Percentiles rank a stretch among this genome's conserved stretches.
Conservation (phyloP, 1,140 invertebrate genomes). For the Aphis craccivora region DNA sequence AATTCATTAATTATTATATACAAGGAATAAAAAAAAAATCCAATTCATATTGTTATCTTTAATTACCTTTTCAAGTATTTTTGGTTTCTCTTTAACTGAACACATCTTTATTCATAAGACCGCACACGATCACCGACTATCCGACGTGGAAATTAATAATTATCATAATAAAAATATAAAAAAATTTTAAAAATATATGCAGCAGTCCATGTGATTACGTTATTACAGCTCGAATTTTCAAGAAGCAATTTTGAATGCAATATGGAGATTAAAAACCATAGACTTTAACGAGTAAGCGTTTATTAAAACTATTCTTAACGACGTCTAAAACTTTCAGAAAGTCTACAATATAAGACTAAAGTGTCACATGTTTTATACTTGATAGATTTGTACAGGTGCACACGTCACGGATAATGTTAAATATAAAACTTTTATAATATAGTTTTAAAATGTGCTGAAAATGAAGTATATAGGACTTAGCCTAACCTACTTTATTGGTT, state of each 20-base stretch:
- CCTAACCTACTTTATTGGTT: not conserved
- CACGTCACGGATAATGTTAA: slow-evolving; percentile 20
- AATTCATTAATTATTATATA: slow-evolving; percentile 15
- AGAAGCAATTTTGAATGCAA: slow-evolving; percentile 32
- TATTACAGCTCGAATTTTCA: slow-evolving; percentile 16
- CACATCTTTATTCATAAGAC: slow-evolving; percentile 6
- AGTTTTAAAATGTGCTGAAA: slow-evolving; percentile 22
- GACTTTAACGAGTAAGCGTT: slow-evolving; percentile 52
- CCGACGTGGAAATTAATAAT: not conserved
- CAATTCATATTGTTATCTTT: not conserved
- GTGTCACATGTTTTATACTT: slow-evolving; percentile 47
- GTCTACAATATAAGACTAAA: slow-evolving; percentile 47
- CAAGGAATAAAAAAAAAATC: not conserved
- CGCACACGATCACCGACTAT: slow-evolving; percentile 9
- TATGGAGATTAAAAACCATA: slow-evolving; percentile 51
- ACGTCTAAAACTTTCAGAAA: slow-evolving; percentile 43
- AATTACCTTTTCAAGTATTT: slow-evolving; percentile 4
- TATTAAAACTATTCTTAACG: slow-evolving; percentile 56
- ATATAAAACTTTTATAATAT: slow-evolving; percentile 46
- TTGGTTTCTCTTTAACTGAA: not conserved
- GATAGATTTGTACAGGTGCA: slow-evolving; percentile 45
- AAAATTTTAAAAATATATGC: not conserved
- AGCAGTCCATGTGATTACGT: not conserved
- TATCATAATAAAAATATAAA: not conserved
- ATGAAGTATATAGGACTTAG: not conserved